A percentile compares a stretch with the other conserved stretches of the same genome.
Conservation (phyloP, 2,113 vertebrate genomes). For the Dendropsophus ebraccatus region DNA sequence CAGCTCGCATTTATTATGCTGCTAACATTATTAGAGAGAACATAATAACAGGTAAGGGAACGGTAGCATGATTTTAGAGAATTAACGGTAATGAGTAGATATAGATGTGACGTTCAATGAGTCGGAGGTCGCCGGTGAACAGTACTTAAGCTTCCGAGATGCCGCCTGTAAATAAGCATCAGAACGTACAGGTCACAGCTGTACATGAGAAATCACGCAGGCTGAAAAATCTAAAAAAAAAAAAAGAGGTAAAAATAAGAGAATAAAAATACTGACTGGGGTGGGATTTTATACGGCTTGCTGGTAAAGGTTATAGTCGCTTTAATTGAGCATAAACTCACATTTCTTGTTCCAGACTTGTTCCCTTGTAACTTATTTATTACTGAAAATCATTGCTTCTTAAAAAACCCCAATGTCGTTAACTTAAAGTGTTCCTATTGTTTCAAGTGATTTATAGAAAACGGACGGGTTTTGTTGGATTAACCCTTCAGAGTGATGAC, state of each 20-base stretch:
- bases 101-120: constrained; percentile 7
- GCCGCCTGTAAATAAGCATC: constrained; percentile 19
- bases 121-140: not conserved
- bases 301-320: too few relatives aligned
- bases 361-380: not conserved
- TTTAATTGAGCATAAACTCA: too few relatives aligned
- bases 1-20: not conserved
- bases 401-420: too few relatives aligned
- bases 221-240: not conserved
- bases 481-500: too few relatives aligned
- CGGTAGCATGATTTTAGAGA: constrained; percentile 26
- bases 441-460: too few relatives aligned
- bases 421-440: too few relatives aligned
- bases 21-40: not conserved
- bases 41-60: constrained; percentile 35
- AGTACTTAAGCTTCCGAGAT: not conserved
- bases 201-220: not conserved
- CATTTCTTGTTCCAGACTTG: not conserved
- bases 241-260: not conserved
- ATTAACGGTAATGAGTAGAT: constrained; percentile 31
- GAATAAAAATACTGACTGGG: not conserved
- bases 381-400: too few relatives aligned
- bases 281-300: too few relatives aligned
- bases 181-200: constrained; percentile 26
- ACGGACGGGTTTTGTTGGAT: too few relatives aligned